Evolutionary conservation across 2,113 vertebrate genomes (phyloP).

Genomic region (Sphyrna mokarran): DNA sequence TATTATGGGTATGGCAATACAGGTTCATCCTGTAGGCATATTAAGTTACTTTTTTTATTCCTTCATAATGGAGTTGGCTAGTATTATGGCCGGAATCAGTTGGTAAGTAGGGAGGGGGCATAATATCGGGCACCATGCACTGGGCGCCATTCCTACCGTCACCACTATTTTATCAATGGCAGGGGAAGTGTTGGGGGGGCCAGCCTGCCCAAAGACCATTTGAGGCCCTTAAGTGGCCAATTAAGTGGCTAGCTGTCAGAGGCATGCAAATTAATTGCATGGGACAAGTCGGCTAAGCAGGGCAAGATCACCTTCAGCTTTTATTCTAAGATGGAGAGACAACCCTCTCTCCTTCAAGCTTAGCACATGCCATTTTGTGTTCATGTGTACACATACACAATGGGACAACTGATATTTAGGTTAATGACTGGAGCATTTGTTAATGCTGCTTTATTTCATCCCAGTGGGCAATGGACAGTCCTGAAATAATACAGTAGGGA

Average conservation of each 20-base stretch:
- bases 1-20: background rate
- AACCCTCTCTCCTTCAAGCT: background rate
- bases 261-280: background rate
- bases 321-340: background rate
- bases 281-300: background rate
- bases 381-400: background rate
- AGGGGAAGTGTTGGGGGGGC: no score
- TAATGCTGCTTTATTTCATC: background rate
- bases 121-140: background rate
- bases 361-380: background rate
- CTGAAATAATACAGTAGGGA: background rate
- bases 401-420: background rate
- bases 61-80: background rate
- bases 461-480: background rate
- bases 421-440: background rate
- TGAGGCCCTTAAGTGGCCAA: background rate
- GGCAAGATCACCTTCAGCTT: background rate
- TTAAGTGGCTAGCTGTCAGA: background rate
- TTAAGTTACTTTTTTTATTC: background rate
- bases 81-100: background rate
- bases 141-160: no score
- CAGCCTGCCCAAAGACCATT: background rate
- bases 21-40: background rate
- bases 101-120: background rate
- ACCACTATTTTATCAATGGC: background rate